Percentiles rank a stretch among this genome's conserved stretches.
phyloP scores from a whole-genome alignment of 2,888 invertebrate genomes.

The Agrotis clavis region DNA sequence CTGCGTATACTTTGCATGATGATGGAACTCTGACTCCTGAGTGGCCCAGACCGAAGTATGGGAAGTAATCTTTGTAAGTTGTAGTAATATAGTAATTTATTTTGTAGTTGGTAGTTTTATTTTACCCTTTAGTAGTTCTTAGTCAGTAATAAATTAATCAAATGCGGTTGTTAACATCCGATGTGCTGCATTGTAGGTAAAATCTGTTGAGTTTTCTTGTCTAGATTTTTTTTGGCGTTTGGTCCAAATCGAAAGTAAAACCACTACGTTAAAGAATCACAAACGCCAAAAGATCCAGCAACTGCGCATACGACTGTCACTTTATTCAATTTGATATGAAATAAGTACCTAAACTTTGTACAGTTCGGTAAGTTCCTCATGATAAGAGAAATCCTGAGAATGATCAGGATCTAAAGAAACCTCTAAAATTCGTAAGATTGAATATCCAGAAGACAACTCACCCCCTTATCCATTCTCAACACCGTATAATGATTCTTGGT shows the following conservation, averaged over 20 bases:
- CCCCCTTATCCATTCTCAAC: slow-evolving; percentile 96
- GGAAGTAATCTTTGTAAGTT: slow-evolving; percentile 46
- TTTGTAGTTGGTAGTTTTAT: slow-evolving; percentile 43
- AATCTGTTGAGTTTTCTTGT: too few species aligned
- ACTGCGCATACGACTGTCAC: too few species aligned
- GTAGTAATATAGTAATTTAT: slow-evolving; percentile 59
- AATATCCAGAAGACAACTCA: slow-evolving; percentile 78
- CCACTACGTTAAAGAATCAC: too few species aligned
- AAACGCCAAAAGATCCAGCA: too few species aligned
- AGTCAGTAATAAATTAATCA: too few species aligned
- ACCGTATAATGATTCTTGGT: slow-evolving; percentile 93
- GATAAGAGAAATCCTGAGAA: background rate
- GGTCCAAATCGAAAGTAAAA: background rate
- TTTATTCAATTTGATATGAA: too few species aligned
- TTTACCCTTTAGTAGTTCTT: background rate
- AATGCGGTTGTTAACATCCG: too few species aligned
- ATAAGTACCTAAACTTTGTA: too few species aligned
- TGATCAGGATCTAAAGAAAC: background rate
- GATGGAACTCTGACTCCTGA: slow-evolving; percentile 85
- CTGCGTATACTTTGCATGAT: slow-evolving; percentile 84
- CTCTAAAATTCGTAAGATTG: background rate
- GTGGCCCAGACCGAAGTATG: slow-evolving; percentile 73
- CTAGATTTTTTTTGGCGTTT: background rate
- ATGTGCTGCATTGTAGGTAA: too few species aligned
- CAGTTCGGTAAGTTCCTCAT: background rate